These are phyloP conservation scores for Hippoglossus hippoglossus DNA, from an alignment of 2,797 vertebrate genomes.

Conservation along the genomic window DNA sequence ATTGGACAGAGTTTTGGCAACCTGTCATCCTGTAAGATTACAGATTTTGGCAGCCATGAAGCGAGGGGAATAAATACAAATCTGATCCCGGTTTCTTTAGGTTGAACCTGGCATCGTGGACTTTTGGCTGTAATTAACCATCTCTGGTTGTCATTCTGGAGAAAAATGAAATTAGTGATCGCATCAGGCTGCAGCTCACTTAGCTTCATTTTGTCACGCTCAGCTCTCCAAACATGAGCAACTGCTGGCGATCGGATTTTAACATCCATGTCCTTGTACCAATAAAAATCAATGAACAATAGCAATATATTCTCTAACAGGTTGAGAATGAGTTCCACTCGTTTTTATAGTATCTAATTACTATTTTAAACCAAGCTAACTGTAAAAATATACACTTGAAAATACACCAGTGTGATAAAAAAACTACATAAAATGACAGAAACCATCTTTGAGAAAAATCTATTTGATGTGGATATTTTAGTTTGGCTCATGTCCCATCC, in stretches of 20 bases:
- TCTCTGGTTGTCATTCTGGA: slow-evolving; percentile 34
- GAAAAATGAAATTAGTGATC: slow-evolving; percentile 25
- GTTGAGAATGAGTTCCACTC: background rate
- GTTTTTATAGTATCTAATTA: too few species aligned
- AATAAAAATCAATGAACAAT: slow-evolving; percentile 30
- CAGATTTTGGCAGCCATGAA: slow-evolving; percentile 37
- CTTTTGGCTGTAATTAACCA: slow-evolving; percentile 27
- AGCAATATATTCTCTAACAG: background rate
- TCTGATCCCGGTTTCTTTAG: slow-evolving; percentile 28
- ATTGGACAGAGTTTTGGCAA: slow-evolving; percentile 60
- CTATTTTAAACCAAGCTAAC: too few species aligned
- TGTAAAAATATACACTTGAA: too few species aligned
- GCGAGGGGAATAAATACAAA: background rate
- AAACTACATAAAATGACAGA: too few species aligned
- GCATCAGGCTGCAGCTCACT: slow-evolving; percentile 28
- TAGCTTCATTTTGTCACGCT: slow-evolving; percentile 31
- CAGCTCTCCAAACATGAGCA: slow-evolving; percentile 40
- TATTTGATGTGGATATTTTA: too few species aligned
- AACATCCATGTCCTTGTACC: slow-evolving; percentile 29
- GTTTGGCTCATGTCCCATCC: too few species aligned
- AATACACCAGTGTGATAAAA: too few species aligned
- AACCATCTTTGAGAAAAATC: too few species aligned
- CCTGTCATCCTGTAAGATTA: slow-evolving; percentile 46
- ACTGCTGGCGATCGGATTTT: slow-evolving; percentile 37
- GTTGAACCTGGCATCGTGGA: background rate